A percentile compares a stretch with the other conserved stretches of the same genome.
These are phyloP conservation scores for Malurus leucopterus DNA, from an alignment of 2,797 vertebrate genomes.

Conservation along the genomic window DNA sequence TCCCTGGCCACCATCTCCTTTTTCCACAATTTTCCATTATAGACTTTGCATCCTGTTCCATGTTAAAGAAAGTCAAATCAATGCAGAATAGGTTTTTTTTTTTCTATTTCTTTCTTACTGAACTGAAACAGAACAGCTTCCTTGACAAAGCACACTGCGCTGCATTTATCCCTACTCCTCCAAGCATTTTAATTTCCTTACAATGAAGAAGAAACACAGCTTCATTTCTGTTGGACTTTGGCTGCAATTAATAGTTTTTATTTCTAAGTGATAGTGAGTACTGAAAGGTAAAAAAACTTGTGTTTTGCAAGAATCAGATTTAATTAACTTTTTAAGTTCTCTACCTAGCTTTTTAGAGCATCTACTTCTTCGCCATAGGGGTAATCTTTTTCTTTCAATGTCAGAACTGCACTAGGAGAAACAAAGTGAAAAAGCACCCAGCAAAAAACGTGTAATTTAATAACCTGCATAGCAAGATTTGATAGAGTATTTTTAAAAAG, in stretches of 20 bases:
- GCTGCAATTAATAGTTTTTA: not conserved
- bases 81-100: not conserved
- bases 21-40: not conserved
- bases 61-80: not conserved
- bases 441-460: not conserved
- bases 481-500: not conserved
- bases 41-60: not conserved
- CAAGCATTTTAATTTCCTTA: not conserved
- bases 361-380: not conserved
- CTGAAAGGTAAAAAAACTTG: not conserved
- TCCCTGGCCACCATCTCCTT: not conserved
- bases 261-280: not conserved
- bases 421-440: not conserved
- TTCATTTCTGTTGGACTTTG: not conserved
- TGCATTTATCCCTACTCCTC: not conserved
- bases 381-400: not conserved
- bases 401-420: not conserved
- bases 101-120: not conserved
- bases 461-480: not conserved
- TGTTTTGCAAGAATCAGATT: not conserved
- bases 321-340: not conserved
- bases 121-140: not conserved
- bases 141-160: not conserved
- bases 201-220: not conserved
- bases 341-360: not conserved